Base-by-base conservation (phyloP, 2,888 invertebrate genomes). In the Lochmaea crataegi region DNA sequence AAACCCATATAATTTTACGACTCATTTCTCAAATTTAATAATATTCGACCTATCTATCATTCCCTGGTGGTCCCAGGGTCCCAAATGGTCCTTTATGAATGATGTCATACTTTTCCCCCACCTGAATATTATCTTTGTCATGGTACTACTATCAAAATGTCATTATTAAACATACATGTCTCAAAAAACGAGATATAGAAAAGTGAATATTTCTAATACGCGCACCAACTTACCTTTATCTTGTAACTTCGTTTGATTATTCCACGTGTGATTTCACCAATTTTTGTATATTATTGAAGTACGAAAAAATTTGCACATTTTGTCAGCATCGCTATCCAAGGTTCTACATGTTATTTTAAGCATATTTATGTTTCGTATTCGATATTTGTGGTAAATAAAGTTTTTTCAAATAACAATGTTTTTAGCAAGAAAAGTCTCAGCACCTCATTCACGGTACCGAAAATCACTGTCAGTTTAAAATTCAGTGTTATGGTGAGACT, bases 231-330 rank as follows among this genome's bases (percentile, higher is more conserved):
- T n/a, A 14, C 48, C 14, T 48, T 14, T 6, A n/a, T 14, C n/a
- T n/a, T 48, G 48, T 12, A n/a, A n/a, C 6, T 48, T n/a, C n/a
- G n/a, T 48, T 38, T 7, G 6, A 6, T 48, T n/a, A 53, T 16
- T 6, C 53, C 53, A 18, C 18, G 18, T 16, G 53, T 53, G 53
- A 53, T 18, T 53, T 10, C 18, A 53, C 18, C 16, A 16, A 18
- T 53, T 53, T 53, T 53, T 16, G 48, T 48, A n/a, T 61, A 22
- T 22, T 42, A 60, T 68, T 32, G 65, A 69, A 64, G 70, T 64
- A 65, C 64, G 64, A 70, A 70, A 66, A 67, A 64, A 65, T 64
- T 70, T 68, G 60, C 60, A 68, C 61, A 70, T 69, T 69, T 69
- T 69, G n/a, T 65, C n/a, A 64, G 16, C 48, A 69, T 38, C 51